These are phyloP conservation scores for Sitta europaea DNA, from an alignment of 2,113 vertebrate genomes.

Conservation along the genomic window DNA sequence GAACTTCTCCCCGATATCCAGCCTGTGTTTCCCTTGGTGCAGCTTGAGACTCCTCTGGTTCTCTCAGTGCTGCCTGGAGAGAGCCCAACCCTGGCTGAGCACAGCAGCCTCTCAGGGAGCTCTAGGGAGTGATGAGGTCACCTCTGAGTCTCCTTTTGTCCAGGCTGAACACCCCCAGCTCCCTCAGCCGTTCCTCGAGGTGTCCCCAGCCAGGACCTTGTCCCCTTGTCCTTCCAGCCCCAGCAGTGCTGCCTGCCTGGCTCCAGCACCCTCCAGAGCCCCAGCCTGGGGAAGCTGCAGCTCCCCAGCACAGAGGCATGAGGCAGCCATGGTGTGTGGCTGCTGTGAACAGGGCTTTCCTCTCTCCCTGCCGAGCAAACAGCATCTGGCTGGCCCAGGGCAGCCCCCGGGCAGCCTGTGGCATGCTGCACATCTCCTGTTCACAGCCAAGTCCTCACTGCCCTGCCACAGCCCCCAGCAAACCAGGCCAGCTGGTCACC, in stretches of 20 bases:
- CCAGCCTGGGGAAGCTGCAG: accelerated
- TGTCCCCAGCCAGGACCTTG: background rate
- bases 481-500: background rate
- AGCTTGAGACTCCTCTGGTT: too few species aligned
- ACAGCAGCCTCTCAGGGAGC: too few species aligned
- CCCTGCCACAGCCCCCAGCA: background rate
- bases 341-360: background rate
- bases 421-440: background rate
- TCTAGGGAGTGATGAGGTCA: too few species aligned
- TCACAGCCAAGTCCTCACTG: conserved; percentile 13
- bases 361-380: background rate
- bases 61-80: too few species aligned
- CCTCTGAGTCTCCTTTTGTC: too few species aligned
- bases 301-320: accelerated
- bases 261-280: background rate
- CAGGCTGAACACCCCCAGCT: too few species aligned
- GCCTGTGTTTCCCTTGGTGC: too few species aligned
- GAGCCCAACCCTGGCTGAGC: too few species aligned
- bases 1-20: too few species aligned
- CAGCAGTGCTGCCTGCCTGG: accelerated
- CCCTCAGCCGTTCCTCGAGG: too few species aligned
- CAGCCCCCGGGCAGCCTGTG: background rate
- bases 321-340: accelerated
- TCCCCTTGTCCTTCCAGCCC: background rate
- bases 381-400: conserved; percentile 20